Evolutionary conservation across 1,140 invertebrate genomes (phyloP).

Genomic region (Drosophila carrolli): DNA sequence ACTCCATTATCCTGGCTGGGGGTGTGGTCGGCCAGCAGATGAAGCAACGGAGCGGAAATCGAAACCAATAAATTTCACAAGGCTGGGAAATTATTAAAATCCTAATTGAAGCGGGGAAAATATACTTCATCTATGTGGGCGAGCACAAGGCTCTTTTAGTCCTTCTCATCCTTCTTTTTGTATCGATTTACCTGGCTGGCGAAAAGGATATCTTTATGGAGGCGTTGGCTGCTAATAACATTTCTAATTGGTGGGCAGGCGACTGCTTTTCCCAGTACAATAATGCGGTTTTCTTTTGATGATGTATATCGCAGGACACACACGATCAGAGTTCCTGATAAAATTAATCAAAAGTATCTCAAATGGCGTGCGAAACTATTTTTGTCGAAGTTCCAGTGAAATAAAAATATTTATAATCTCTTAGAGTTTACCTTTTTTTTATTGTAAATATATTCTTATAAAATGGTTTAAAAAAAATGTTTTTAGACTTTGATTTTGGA

Average conservation of each 20-base stretch:
- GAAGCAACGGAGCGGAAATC: conserved; percentile 74
- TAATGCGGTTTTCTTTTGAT: conserved; percentile 60
- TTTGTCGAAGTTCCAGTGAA: not conserved
- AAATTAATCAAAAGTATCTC: conserved; percentile 11
- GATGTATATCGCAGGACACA: conserved; percentile 45
- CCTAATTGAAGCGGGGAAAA: conserved; percentile 66
- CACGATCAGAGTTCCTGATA: conserved; percentile 34
- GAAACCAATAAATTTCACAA: conserved; percentile 79
- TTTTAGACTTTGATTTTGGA: no score
- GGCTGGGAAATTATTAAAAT: conserved; percentile 78
- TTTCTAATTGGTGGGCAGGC: conserved; percentile 67
- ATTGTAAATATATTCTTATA: no score
- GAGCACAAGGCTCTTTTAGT: not conserved
- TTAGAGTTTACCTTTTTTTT: no score
- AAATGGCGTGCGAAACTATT: not conserved
- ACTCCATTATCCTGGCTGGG: conserved; percentile 37
- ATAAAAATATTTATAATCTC: no score
- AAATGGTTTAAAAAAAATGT: no score
- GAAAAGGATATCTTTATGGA: conserved; percentile 33
- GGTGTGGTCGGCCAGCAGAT: conserved; percentile 46
- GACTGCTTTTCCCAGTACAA: conserved; percentile 41
- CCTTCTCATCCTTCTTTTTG: conserved; percentile 5
- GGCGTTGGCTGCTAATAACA: conserved; percentile 70
- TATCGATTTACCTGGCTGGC: conserved; percentile 32
- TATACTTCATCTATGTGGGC: conserved; percentile 15